These are phyloP conservation scores for Morphnarchus princeps DNA, from an alignment of 2,113 vertebrate species.

Conservation along the genomic window DNA sequence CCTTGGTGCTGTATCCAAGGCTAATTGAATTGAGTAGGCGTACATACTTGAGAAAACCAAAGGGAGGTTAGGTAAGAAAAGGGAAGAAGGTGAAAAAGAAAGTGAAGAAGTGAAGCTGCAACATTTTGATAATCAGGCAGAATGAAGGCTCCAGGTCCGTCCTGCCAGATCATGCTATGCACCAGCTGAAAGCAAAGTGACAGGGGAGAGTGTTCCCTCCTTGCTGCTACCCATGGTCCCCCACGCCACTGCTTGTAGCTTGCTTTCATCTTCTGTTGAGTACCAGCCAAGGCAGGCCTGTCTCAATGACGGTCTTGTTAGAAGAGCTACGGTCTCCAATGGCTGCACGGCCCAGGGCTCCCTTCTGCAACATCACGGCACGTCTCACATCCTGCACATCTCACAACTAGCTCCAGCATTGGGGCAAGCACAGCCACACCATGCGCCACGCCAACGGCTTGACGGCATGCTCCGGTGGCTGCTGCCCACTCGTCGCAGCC, in stretches of 20 bases:
- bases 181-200: not conserved
- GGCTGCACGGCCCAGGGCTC: not conserved
- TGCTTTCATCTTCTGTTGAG: not conserved
- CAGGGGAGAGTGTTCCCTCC: not conserved
- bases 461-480: not conserved
- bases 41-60: constrained; percentile 11
- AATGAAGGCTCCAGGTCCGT: not conserved
- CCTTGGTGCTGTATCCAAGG: not conserved
- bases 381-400: not conserved
- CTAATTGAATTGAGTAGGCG: constrained; percentile 63
- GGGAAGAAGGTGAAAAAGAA: constrained; percentile 39
- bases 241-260: not conserved
- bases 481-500: not conserved
- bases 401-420: rapidly evolving
- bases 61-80: constrained; percentile 21
- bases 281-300: not conserved
- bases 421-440: not conserved
- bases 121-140: not conserved
- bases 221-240: not conserved
- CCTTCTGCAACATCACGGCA: not conserved
- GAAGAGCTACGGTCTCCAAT: not conserved
- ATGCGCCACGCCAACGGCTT: rapidly evolving
- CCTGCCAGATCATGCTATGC: not conserved
- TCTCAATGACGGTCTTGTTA: not conserved
- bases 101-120: not conserved